These are phyloP conservation scores for Syritta pipiens DNA, from an alignment of 2,888 invertebrate genomes.

Conservation along the genomic window DNA sequence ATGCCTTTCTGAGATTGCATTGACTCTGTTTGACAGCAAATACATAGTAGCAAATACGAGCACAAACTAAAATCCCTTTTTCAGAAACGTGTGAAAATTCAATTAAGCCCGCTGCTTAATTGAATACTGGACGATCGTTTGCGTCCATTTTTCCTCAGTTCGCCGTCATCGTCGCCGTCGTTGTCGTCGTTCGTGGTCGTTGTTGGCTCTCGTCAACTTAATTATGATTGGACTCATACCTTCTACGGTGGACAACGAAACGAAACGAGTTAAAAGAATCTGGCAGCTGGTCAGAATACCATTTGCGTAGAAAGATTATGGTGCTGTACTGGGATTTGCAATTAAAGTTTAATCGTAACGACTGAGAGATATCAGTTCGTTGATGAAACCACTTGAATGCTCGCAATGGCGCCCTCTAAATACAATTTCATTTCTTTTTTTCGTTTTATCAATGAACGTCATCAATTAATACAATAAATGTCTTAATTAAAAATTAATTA, in stretches of 20 bases:
- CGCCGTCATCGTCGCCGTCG: no score
- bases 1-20: constrained; percentile 22
- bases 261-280: constrained; percentile 52
- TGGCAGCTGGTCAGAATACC: constrained; percentile 26
- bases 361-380: background rate
- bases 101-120: constrained; percentile 42
- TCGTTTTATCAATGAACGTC: background rate
- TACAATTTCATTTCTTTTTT: no score
- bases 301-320: constrained; percentile 34
- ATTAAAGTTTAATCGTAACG: constrained; percentile 19
- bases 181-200: background rate
- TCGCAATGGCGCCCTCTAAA: no score
- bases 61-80: constrained; percentile 11
- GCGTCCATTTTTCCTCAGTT: constrained; percentile 17
- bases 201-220: constrained; percentile 30
- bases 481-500: constrained; percentile 26
- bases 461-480: constrained; percentile 22
- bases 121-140: constrained; percentile 23
- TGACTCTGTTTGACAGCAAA: no score
- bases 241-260: constrained; percentile 39
- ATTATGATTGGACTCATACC: constrained; percentile 49
- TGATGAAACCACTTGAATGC: no score
- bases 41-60: no score
- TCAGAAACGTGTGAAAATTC: constrained; percentile 53
- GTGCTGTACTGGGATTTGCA: constrained; percentile 27